phyloP scores from a whole-genome alignment of 2,888 invertebrate species.

The Exocentrus adspersus region DNA sequence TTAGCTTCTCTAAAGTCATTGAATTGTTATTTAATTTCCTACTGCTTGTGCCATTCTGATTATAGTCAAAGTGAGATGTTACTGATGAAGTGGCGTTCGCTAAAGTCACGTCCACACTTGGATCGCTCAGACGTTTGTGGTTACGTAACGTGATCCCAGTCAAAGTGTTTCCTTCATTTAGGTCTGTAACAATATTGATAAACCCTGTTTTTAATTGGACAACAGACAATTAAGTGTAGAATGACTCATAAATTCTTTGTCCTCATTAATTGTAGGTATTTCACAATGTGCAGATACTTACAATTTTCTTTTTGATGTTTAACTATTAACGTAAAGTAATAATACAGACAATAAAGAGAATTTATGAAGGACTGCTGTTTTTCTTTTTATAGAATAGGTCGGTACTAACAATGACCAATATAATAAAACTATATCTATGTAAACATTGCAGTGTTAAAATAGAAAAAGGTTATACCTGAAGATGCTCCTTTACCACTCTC shows the following conservation, averaged over 20 bases:
- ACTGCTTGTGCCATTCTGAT: constrained; percentile 49
- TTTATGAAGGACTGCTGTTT: too few species aligned
- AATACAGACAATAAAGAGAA: too few species aligned
- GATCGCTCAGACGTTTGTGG: constrained; percentile 67
- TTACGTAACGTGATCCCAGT: constrained; percentile 71
- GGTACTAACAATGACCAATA: too few species aligned
- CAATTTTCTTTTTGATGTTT: too few species aligned
- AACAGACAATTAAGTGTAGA: too few species aligned
- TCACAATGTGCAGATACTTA: too few species aligned
- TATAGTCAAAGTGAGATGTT: constrained; percentile 43
- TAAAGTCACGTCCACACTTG: constrained; percentile 24
- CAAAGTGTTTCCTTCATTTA: constrained; percentile 36
- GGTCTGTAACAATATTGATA: constrained; percentile 30
- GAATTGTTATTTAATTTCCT: constrained; percentile 31
- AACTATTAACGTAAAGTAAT: too few species aligned
- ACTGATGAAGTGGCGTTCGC: constrained; percentile 24
- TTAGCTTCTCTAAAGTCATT: background rate
- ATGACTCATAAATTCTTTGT: too few species aligned
- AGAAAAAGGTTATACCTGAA: constrained; percentile 14
- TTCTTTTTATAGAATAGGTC: too few species aligned
- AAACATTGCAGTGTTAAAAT: background rate
- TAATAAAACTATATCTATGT: background rate
- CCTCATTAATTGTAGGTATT: too few species aligned
- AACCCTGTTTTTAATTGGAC: too few species aligned
- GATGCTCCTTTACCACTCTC: constrained; percentile 58